phyloP scores from a whole-genome alignment of 2,888 invertebrate genomes.

The Epinotia nisella region DNA sequence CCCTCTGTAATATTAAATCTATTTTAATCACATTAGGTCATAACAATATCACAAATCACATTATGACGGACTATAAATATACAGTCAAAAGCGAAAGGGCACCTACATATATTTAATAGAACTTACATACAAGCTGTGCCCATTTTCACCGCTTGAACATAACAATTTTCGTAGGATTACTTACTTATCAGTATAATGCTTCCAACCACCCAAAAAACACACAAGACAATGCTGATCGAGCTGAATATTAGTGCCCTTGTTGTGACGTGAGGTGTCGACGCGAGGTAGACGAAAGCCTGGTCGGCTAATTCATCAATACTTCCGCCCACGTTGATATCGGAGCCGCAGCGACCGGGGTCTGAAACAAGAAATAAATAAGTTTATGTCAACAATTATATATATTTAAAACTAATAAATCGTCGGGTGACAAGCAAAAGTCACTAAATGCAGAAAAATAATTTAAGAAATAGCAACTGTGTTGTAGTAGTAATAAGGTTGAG shows the following conservation, averaged over 20 bases:
- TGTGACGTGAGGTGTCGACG: conserved; percentile 59
- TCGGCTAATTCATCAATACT: conserved; percentile 62
- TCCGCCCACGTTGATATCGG: conserved; percentile 65
- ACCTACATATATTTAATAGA: no score
- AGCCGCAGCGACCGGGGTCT: conserved; percentile 67
- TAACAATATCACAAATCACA: neutral
- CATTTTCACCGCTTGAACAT: no score
- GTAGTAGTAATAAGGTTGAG: no score
- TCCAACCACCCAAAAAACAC: conserved; percentile 63
- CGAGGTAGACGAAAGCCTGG: conserved; percentile 68
- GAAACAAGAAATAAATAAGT: conserved; percentile 46
- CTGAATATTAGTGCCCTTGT: conserved; percentile 69
- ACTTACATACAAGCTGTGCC: no score
- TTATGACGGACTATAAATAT: no score
- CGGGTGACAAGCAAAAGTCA: no score
- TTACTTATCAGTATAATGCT: conserved; percentile 68
- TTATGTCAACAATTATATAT: neutral
- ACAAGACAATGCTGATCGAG: conserved; percentile 58
- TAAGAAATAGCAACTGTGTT: no score
- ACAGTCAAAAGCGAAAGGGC: no score
- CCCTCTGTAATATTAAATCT: conserved; percentile 57
- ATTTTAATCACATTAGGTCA: neutral
- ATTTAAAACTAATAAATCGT: neutral
- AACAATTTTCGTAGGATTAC: conserved; percentile 45
- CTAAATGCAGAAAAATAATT: no score